Conservation (phyloP, 2,113 vertebrate species). For the Myocastor coypus region DNA sequence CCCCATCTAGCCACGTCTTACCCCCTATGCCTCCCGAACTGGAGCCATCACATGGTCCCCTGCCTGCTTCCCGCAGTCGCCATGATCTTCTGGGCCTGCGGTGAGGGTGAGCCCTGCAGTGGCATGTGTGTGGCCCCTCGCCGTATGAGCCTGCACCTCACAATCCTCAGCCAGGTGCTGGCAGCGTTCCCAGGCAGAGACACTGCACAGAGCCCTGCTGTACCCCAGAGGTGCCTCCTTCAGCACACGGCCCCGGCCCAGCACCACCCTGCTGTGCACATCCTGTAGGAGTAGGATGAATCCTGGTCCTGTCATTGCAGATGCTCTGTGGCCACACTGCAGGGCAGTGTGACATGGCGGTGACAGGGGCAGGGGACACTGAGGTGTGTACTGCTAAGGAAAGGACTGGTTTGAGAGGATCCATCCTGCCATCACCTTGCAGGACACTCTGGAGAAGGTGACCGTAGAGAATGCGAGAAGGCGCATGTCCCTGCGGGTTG, state of each 20-base stretch:
- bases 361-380: not conserved
- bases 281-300: not conserved
- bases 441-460: not conserved
- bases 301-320: accelerated
- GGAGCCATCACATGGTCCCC: accelerated
- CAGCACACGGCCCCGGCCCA: not conserved
- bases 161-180: not conserved
- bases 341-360: not conserved
- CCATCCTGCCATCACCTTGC: accelerated
- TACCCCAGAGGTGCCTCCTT: too few relatives aligned
- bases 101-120: not conserved
- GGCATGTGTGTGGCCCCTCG: accelerated
- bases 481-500: not conserved
- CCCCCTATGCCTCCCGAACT: accelerated
- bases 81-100: not conserved
- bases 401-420: not conserved
- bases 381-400: accelerated
- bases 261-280: too few relatives aligned
- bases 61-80: too few relatives aligned
- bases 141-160: accelerated
- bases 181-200: not conserved
- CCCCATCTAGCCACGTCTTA: accelerated
- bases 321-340: not conserved
- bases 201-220: accelerated
- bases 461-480: accelerated